phyloP scores from a whole-genome alignment of 2,797 vertebrate genomes.

The Neostethus bicornis region DNA sequence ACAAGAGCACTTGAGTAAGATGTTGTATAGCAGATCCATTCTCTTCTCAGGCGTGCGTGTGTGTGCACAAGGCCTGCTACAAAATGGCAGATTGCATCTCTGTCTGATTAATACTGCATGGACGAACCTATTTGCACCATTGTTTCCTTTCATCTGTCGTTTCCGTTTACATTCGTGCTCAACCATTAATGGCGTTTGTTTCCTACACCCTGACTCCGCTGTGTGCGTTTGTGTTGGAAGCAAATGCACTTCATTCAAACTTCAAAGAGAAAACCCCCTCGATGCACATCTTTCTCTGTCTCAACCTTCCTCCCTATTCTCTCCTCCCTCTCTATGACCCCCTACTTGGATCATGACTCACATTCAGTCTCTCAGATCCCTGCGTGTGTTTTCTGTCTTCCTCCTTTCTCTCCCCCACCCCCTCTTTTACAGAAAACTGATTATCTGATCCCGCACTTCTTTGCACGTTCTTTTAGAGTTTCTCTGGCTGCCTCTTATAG shows the following conservation, averaged over 20 bases:
- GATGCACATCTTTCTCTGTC: slow-evolving; percentile 29
- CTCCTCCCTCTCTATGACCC: slow-evolving; percentile 31
- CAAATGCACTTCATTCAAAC: slow-evolving; percentile 29
- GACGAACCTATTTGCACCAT: slow-evolving; percentile 31
- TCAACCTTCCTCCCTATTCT: slow-evolving; percentile 29
- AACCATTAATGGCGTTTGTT: slow-evolving; percentile 39
- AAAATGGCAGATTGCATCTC: slow-evolving; percentile 49
- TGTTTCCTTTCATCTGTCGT: slow-evolving; percentile 45
- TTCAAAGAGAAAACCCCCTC: slow-evolving; percentile 48
- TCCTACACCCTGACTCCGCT: slow-evolving; percentile 11
- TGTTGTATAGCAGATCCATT: slow-evolving; percentile 16
- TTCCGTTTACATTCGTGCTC: slow-evolving; percentile 31
- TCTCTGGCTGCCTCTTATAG: slow-evolving; percentile 33
- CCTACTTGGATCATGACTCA: slow-evolving; percentile 35
- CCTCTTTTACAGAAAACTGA: slow-evolving; percentile 6
- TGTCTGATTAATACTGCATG: slow-evolving; percentile 67
- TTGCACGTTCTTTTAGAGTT: slow-evolving; percentile 10
- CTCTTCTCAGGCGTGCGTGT: slow-evolving; percentile 24
- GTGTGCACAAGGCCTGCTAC: slow-evolving; percentile 20
- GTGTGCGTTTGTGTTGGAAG: slow-evolving; percentile 22
- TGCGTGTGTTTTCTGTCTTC: slow-evolving; percentile 18
- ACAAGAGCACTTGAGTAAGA: slow-evolving; percentile 34
- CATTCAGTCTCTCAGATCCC: slow-evolving; percentile 15
- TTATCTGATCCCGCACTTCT: not conserved
- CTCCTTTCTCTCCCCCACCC: slow-evolving; percentile 3